A percentile compares a stretch with the other conserved stretches of the same genome.
Conservation (phyloP, 92 coral and sea anemone genomes). For the Palythoa grandiflora region DNA sequence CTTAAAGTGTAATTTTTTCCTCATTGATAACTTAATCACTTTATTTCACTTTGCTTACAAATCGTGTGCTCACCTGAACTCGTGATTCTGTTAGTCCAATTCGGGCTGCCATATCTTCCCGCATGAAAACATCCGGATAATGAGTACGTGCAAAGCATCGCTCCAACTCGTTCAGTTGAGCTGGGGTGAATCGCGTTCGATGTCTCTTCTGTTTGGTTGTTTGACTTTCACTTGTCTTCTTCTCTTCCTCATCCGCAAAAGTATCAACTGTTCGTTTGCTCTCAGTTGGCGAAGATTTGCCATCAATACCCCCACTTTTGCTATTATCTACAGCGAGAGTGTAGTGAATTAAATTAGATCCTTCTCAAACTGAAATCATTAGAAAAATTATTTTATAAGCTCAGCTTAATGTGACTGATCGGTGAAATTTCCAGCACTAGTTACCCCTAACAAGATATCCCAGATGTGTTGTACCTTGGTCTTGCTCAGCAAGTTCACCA, state of each 20-base stretch:
- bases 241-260: conserved; percentile 91
- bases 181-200: conserved; percentile 98
- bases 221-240: conserved; percentile 85
- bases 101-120: conserved; percentile 97
- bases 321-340: conserved; percentile 88
- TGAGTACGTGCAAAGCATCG: conserved; percentile 98
- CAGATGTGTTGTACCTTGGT: conserved; percentile 69
- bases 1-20: conserved; percentile 83
- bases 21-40: conserved; percentile 67
- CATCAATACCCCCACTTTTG: conserved; percentile 84
- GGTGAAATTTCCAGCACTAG: conserved; percentile 91
- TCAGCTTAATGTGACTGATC: conserved; percentile 98
- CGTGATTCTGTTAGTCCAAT: conserved; percentile 99
- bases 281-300: conserved; percentile 91
- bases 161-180: conserved; percentile 97
- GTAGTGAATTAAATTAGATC: conserved; percentile 93
- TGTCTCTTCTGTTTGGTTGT: conserved; percentile 98
- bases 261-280: conserved; percentile 90
- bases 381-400: conserved; percentile 94
- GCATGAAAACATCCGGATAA: conserved; percentile 98
- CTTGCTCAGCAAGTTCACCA: conserved; percentile 89
- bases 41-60: conserved; percentile 48
- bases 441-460: conserved; percentile 89
- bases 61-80: conserved; percentile 88
- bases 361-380: conserved; percentile 92